phyloP scores from a whole-genome alignment of 2,113 vertebrate species.

The Eulacestoma nigropectus region DNA sequence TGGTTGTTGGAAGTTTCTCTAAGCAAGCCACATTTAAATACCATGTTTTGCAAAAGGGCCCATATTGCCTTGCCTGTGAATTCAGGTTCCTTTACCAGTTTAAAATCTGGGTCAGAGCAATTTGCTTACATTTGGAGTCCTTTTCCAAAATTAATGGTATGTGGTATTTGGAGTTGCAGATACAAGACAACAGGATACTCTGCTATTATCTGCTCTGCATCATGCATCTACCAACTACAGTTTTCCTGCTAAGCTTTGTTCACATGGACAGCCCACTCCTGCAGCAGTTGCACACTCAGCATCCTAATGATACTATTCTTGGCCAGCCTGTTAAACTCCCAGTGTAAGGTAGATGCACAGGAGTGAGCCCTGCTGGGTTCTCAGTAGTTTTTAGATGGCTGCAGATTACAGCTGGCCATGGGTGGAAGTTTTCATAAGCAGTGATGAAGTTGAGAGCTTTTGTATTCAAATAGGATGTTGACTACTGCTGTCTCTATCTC shows the following conservation, averaged over 20 bases:
- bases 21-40: conserved; percentile 18
- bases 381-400: conserved; percentile 17
- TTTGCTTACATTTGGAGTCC: conserved; percentile 55
- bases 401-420: not conserved
- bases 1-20: conserved; percentile 7
- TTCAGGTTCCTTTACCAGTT: conserved; percentile 19
- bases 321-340: conserved; percentile 42
- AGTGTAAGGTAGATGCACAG: not conserved
- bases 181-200: conserved; percentile 30
- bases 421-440: conserved; percentile 25
- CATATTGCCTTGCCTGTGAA: conserved; percentile 20
- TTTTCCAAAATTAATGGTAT: conserved; percentile 35
- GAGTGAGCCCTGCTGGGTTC: conserved; percentile 6
- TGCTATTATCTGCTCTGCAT: conserved; percentile 42
- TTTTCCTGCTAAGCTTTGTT: conserved; percentile 32
- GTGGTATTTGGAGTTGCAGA: conserved; percentile 11
- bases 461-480: conserved; percentile 26
- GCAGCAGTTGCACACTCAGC: conserved; percentile 28
- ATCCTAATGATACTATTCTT: conserved; percentile 33
- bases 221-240: not conserved
- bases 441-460: conserved; percentile 17
- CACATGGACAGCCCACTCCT: conserved; percentile 26
- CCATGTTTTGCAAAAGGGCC: not conserved
- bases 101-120: conserved; percentile 49
- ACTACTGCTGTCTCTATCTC: not conserved